Evolutionary conservation across 92 coral and sea anemone genomes (phyloP).

Genomic region (Paramuricea clavata): DNA sequence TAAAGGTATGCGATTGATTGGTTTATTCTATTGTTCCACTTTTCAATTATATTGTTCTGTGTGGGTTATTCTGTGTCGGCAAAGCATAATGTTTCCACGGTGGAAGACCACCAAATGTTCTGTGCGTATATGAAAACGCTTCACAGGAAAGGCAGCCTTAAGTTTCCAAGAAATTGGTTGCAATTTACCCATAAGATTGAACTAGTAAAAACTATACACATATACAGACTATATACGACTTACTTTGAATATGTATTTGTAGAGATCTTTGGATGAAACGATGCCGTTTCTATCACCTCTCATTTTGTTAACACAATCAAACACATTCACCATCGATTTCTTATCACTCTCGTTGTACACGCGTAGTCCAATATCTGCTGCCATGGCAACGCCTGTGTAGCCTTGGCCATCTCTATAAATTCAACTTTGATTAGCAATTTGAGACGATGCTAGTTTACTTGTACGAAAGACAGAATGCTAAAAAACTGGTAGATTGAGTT

Average conservation of each 20-base stretch:
- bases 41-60: too few relatives aligned
- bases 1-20: not conserved
- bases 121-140: too few relatives aligned
- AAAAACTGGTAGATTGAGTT: too few relatives aligned
- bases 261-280: conserved; percentile 79
- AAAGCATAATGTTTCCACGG: too few relatives aligned
- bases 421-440: too few relatives aligned
- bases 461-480: too few relatives aligned
- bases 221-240: not conserved
- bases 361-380: conserved; percentile 90
- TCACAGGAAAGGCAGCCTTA: too few relatives aligned
- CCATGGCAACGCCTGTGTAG: conserved; percentile 87
- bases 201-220: not conserved
- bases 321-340: conserved; percentile 88
- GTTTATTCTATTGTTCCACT: not conserved
- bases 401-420: conserved; percentile 86
- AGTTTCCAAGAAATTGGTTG: not conserved
- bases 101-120: too few relatives aligned
- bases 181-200: not conserved
- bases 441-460: too few relatives aligned
- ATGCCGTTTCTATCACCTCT: conserved; percentile 86
- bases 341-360: conserved; percentile 87
- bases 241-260: conserved; percentile 88
- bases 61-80: too few relatives aligned
- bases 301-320: conserved; percentile 88